phyloP scores from a whole-genome alignment of 2,888 invertebrate genomes.

The Aradus depressus region DNA sequence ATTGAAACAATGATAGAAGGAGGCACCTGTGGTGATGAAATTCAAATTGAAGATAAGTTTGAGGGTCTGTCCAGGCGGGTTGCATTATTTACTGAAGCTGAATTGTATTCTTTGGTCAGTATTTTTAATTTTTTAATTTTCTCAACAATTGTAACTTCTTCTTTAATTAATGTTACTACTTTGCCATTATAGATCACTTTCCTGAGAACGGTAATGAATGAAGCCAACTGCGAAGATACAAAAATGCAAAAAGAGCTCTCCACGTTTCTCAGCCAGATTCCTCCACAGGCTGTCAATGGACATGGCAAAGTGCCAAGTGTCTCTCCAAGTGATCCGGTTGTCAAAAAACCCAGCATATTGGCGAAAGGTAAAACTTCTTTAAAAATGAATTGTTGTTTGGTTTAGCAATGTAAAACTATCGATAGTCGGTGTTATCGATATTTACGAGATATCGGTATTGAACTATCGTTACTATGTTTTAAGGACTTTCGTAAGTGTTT shows the following conservation, averaged over 20 bases:
- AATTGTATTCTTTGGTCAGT: conserved; percentile 50
- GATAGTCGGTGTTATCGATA: no score
- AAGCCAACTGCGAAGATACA: conserved; percentile 31
- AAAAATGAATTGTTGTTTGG: not conserved
- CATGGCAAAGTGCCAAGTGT: conserved; percentile 26
- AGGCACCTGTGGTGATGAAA: conserved; percentile 37
- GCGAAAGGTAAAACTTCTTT: conserved; percentile 37
- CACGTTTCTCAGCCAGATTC: conserved; percentile 36
- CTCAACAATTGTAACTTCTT: no score
- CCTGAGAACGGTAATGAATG: conserved; percentile 34
- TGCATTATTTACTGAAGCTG: conserved; percentile 54
- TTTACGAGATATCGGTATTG: no score
- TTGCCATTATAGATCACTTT: conserved; percentile 36
- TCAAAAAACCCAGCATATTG: conserved; percentile 36
- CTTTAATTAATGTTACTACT: conserved; percentile 7
- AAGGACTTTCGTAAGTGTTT: no score
- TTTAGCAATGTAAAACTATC: not conserved
- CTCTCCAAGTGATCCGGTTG: conserved; percentile 34
- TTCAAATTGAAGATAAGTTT: conserved; percentile 41
- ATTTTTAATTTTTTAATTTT: not conserved
- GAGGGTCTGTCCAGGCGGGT: conserved; percentile 52
- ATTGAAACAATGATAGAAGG: conserved; percentile 57
- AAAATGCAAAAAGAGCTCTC: conserved; percentile 36
- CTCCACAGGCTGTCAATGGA: conserved; percentile 31
- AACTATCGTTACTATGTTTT: no score